Percentiles rank a stretch among this genome's conserved stretches.
Conservation (phyloP, 2,888 invertebrate species). For the Lasioglossum marginatum region DNA sequence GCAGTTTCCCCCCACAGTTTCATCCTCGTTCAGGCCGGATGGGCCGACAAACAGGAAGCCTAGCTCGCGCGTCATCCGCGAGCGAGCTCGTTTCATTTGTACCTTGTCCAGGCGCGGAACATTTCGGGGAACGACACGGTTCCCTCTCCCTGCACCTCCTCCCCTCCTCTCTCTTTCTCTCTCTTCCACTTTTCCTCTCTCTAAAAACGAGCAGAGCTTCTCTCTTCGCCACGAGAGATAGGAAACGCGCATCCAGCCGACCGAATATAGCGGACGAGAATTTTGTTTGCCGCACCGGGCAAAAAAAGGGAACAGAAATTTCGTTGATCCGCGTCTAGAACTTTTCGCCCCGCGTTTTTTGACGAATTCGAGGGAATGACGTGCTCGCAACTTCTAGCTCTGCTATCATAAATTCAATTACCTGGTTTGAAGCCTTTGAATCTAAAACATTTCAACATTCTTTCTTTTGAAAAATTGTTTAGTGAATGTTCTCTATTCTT, state of each 20-base stretch:
- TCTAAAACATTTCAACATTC: not conserved
- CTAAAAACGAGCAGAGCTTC: not conserved
- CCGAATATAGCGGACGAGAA: conserved; percentile 5
- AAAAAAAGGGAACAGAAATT: conserved; percentile 26
- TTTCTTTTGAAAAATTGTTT: not conserved
- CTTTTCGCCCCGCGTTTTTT: not conserved
- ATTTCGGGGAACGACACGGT: conserved; percentile 29
- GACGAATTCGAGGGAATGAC: not conserved
- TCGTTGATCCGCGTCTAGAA: not conserved
- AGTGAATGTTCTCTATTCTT: not conserved
- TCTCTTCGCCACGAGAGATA: not conserved
- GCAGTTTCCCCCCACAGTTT: not conserved
- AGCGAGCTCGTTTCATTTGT: conserved; percentile 40
- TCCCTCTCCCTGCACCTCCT: not conserved
- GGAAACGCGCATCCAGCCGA: not conserved
- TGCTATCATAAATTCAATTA: not conserved
- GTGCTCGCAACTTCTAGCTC: not conserved
- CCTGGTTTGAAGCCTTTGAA: not conserved
- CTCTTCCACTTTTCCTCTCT: not conserved
- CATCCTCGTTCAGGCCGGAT: conserved; percentile 10
- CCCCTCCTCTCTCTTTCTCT: not conserved
- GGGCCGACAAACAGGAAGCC: conserved; percentile 30
- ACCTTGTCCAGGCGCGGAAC: conserved; percentile 24
- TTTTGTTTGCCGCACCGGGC: conserved; percentile 23
- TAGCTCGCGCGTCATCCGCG: conserved; percentile 16